Evolutionary conservation across 2,113 vertebrate genomes (phyloP), one percentile per base, ranked within the genome.

Genomic region (Elephas maximus): DNA sequence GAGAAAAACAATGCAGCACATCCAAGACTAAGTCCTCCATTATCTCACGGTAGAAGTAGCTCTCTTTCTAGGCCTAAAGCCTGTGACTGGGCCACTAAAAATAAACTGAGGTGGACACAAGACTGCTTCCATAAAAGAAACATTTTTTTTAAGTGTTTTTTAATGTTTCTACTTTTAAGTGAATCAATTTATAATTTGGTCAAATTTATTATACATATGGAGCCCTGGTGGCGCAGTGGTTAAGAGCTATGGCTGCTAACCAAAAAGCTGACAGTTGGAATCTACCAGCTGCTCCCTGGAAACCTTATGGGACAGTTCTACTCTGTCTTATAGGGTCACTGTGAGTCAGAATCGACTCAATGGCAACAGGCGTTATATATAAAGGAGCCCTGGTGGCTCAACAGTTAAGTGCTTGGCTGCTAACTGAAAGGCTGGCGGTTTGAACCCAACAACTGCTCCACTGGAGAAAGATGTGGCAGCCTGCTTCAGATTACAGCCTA

Each of bases 1-100:
- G 71, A 94, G 82, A 87, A 95, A 92, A 95, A 86, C 74, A 97
- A 97, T 69, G 65, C 2, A 92, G 74, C 53, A 45, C 74, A 76
- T 33, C 73, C 95, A 94, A 97, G 93, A 81, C 71, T 76, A 77
- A 77, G 48, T 26, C 37, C 20, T 96, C 79, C 74, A 62, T 0
- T 85, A 20, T 30, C 33, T 74, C 30, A 45, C 60, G 62, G 28
- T 10, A 90, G 74, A 94, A 93, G 65, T 62, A 51, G 44, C 57
- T 92, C 37, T 90, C 62, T 94, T 82, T 88, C 83, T 51, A 63
- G 67, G 26, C 21, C 41, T 67, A 62, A 80, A 24, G 24, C 88
- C 95, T 57, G 84, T 92, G 48, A 92, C 17, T 92, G 37, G 51
- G 23, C 26, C 78, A 83, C 63, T 84, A 60, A 73, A 94, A 88